Evolutionary conservation across 2,888 invertebrate species (phyloP).

Genomic region (Nemotelus nigrinus): DNA sequence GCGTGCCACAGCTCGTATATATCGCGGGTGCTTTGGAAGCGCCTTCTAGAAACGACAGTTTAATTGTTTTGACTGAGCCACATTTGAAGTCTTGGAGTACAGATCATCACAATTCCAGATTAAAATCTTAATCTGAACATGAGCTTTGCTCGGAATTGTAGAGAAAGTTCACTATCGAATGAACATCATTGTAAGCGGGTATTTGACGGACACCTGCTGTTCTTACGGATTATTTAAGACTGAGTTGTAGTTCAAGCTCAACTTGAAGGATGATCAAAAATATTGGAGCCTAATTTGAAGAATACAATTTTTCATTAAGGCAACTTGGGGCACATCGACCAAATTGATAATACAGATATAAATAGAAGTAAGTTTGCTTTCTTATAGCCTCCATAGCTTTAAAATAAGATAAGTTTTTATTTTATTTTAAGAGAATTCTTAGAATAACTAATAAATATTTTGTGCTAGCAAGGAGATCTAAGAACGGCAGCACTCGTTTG

Average conservation of each 20-base stretch:
- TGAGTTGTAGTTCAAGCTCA: not conserved
- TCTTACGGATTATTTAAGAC: not conserved
- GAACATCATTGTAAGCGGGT: not conserved
- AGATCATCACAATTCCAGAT: constrained; percentile 34
- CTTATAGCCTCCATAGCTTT: not conserved
- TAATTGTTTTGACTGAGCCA: constrained; percentile 47
- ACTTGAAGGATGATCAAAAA: not conserved
- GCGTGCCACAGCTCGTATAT: not conserved
- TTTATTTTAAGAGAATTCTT: not conserved
- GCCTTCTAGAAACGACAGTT: constrained; percentile 48
- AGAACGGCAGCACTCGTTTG: constrained; percentile 8
- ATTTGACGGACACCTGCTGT: not conserved
- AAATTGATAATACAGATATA: not conserved
- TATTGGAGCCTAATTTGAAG: not conserved
- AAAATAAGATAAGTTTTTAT: not conserved
- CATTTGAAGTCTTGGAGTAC: constrained; percentile 12
- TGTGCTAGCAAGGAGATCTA: not conserved
- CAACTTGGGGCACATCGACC: not conserved
- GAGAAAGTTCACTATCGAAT: constrained; percentile 24
- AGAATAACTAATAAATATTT: not conserved
- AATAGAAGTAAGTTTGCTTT: no score
- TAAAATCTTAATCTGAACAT: constrained; percentile 18
- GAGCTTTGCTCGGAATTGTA: not conserved
- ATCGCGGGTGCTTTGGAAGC: constrained; percentile 4
- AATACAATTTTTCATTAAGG: not conserved